These are phyloP conservation scores for Drosophila subobscura DNA, from an alignment of 1,140 invertebrate species.

Conservation along the genomic window DNA sequence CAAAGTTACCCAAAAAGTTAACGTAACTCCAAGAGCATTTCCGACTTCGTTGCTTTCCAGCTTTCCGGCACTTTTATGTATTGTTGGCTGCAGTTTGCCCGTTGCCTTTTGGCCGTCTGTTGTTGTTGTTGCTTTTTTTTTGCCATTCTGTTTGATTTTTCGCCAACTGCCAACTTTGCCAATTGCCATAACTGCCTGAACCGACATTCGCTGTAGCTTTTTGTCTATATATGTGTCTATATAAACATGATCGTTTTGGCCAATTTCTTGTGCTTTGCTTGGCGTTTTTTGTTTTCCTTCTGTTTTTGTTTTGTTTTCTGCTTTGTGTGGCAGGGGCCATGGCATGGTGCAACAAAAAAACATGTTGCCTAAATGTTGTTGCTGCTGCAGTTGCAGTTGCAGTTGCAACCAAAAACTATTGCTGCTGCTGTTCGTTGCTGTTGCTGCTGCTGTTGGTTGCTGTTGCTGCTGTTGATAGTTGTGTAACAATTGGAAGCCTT, in stretches of 20 bases:
- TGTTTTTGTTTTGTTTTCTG: constrained; percentile 22
- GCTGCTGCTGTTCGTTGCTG: constrained; percentile 16
- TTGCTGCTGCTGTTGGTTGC: constrained; percentile 20
- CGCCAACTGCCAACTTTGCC: constrained; percentile 57
- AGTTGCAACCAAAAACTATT: constrained; percentile 24
- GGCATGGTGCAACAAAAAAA: constrained; percentile 37
- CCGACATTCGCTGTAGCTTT: constrained; percentile 15
- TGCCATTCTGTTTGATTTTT: constrained; percentile 72
- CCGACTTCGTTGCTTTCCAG: too few relatives aligned
- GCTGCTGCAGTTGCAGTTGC: constrained; percentile 28
- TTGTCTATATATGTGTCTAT: constrained; percentile 67
- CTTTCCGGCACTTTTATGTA: constrained; percentile 8
- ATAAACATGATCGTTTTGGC: constrained; percentile 78
- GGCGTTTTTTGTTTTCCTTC: constrained; percentile 17
- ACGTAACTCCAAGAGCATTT: too few relatives aligned
- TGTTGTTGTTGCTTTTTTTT: constrained; percentile 35
- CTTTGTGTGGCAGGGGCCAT: constrained; percentile 26
- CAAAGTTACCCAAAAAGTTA: too few relatives aligned
- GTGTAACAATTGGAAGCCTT: constrained; percentile 66
- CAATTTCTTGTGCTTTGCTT: constrained; percentile 61
- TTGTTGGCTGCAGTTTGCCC: constrained; percentile 34
- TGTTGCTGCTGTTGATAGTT: constrained; percentile 35
- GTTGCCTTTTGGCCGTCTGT: constrained; percentile 49
- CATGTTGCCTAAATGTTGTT: constrained; percentile 62
- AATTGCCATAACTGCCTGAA: constrained; percentile 61